phyloP scores from a whole-genome alignment of 2,797 vertebrate species.

The Micrastur ruficollis region DNA sequence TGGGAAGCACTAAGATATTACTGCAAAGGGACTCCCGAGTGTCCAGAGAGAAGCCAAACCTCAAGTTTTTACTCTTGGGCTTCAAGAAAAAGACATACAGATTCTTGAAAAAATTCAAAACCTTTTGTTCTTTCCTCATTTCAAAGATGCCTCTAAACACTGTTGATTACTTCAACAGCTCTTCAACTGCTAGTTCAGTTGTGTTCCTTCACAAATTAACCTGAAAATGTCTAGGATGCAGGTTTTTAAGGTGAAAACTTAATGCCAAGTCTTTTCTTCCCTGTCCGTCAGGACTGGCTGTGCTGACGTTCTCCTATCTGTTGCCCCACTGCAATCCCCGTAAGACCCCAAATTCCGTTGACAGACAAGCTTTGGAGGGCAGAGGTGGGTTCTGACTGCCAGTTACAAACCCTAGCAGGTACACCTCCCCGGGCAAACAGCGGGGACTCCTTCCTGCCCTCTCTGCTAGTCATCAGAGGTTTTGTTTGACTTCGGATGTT shows the following conservation, averaged over 20 bases:
- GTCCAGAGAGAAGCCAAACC: not conserved
- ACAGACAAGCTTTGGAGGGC: not conserved
- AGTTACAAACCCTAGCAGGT: not conserved
- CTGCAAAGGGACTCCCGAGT: not conserved
- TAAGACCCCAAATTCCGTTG: not conserved
- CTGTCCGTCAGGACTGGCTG: not conserved
- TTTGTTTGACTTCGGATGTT: not conserved
- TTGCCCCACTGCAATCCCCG: not conserved
- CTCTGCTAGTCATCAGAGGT: not conserved
- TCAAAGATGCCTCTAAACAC: not conserved
- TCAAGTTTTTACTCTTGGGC: not conserved
- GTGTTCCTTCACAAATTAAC: not conserved
- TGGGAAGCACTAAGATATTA: not conserved
- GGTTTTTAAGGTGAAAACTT: not conserved
- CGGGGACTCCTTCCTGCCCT: not conserved
- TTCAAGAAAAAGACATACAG: not conserved
- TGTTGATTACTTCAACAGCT: not conserved
- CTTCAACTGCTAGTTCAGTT: not conserved
- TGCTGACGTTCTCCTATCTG: not conserved
- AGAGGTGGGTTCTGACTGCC: not conserved
- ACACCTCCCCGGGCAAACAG: not conserved
- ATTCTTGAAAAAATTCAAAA: not conserved
- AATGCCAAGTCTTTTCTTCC: not conserved
- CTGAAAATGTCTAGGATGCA: not conserved
- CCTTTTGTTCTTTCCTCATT: not conserved